Conservation (phyloP, 2,113 vertebrate species). For the Bostrychus sinensis region DNA sequence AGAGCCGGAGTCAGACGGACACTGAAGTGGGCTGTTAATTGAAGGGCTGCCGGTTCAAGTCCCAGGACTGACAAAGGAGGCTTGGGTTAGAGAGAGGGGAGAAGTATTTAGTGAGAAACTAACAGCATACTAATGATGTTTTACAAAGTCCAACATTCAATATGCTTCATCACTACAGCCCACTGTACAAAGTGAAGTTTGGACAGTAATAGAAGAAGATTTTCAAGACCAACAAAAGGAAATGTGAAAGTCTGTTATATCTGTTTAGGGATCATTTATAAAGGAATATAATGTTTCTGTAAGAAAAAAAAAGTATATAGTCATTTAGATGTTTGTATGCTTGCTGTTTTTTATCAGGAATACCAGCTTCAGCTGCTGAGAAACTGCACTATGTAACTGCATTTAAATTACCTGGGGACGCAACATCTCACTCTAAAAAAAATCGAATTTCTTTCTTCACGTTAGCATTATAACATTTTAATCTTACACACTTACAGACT, state of each 20-base stretch:
- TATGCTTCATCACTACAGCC: background rate
- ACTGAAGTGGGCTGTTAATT: conserved; percentile 58
- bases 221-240: background rate
- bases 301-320: too few species aligned
- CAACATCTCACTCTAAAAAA: too few species aligned
- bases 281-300: too few species aligned
- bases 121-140: background rate
- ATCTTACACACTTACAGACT: too few species aligned
- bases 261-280: too few species aligned
- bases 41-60: conserved; percentile 75
- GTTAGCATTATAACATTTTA: too few species aligned
- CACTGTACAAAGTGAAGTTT: background rate
- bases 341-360: too few species aligned
- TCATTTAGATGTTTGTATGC: too few species aligned
- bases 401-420: too few species aligned
- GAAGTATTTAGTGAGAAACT: background rate
- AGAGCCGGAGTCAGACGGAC: conserved; percentile 42
- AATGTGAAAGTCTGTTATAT: background rate
- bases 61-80: conserved; percentile 45
- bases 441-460: too few species aligned
- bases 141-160: background rate
- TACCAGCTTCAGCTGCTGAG: too few species aligned
- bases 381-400: too few species aligned
- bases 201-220: background rate
- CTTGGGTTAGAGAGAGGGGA: conserved; percentile 14